Percentiles rank a stretch among this genome's conserved stretches.
phyloP scores from a whole-genome alignment of 1,140 invertebrate genomes.

The Drosophila kohkoa region DNA sequence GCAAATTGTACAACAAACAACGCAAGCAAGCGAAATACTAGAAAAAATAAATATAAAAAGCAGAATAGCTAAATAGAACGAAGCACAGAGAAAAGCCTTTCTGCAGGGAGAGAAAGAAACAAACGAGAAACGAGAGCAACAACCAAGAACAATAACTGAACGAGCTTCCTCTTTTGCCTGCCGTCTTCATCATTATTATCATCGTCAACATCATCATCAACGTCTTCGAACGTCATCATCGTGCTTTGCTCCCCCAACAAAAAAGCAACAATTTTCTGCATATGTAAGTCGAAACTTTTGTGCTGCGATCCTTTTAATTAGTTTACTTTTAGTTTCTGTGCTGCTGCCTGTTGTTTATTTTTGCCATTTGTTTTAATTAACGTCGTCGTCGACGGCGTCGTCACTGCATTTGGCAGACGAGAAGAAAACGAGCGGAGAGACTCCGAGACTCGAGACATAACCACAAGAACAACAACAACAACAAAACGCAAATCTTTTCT shows the following conservation, averaged over 20 bases:
- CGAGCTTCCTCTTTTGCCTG: not conserved
- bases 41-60: slow-evolving; percentile 20
- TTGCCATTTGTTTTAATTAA: slow-evolving; percentile 76
- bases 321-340: slow-evolving; percentile 71
- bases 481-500: slow-evolving; percentile 53
- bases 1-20: slow-evolving; percentile 49
- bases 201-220: slow-evolving; percentile 1
- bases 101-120: not conserved
- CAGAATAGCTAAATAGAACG: slow-evolving; percentile 5
- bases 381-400: slow-evolving; percentile 22
- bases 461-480: slow-evolving; percentile 19
- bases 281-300: slow-evolving; percentile 71
- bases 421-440: slow-evolving; percentile 32
- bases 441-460: slow-evolving; percentile 27
- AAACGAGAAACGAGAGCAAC: slow-evolving; percentile 3
- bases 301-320: slow-evolving; percentile 70
- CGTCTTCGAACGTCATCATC: not conserved
- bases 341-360: slow-evolving; percentile 66
- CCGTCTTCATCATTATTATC: not conserved
- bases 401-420: slow-evolving; percentile 48
- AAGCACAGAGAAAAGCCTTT: slow-evolving; percentile 22
- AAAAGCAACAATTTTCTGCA: slow-evolving; percentile 64
- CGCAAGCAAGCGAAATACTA: slow-evolving; percentile 55
- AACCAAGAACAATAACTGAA: slow-evolving; percentile 19
- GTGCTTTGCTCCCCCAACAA: slow-evolving; percentile 9